phyloP scores from a whole-genome alignment of 2,888 invertebrate species.

The Drosophila siamana region DNA sequence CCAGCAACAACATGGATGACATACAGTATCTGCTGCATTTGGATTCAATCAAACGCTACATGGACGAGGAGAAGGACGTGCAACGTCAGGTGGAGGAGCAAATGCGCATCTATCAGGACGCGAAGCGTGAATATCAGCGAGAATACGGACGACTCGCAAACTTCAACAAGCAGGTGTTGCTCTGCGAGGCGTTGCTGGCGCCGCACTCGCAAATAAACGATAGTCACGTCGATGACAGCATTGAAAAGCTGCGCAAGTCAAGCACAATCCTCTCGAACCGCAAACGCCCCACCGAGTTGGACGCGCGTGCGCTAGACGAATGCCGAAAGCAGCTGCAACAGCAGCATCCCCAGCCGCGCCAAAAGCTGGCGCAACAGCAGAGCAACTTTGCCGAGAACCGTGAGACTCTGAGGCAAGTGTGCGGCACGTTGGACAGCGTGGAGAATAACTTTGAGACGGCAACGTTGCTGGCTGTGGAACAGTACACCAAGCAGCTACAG shows the following conservation, averaged over 20 bases:
- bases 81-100: constrained; percentile 78
- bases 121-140: constrained; percentile 68
- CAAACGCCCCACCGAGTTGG: constrained; percentile 55
- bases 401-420: constrained; percentile 61
- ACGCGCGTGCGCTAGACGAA: constrained; percentile 40
- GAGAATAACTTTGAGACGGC: constrained; percentile 71
- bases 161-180: constrained; percentile 54
- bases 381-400: constrained; percentile 58
- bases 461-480: constrained; percentile 68
- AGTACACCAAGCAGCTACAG: constrained; percentile 59
- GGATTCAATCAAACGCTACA: constrained; percentile 76
- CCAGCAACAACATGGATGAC: constrained; percentile 59
- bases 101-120: constrained; percentile 61
- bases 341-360: constrained; percentile 32
- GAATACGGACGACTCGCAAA: constrained; percentile 60
- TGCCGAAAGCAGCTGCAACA: constrained; percentile 35
- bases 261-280: constrained; percentile 49
- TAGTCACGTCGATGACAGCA: constrained; percentile 18
- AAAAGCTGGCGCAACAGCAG: constrained; percentile 38
- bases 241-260: constrained; percentile 41
- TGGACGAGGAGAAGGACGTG: constrained; percentile 67
- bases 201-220: constrained; percentile 26
- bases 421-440: constrained; percentile 55
- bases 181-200: constrained; percentile 49
- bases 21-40: constrained; percentile 76